Evolutionary conservation across 2,113 vertebrate species (phyloP).

Genomic region (Butorides virescens): DNA sequence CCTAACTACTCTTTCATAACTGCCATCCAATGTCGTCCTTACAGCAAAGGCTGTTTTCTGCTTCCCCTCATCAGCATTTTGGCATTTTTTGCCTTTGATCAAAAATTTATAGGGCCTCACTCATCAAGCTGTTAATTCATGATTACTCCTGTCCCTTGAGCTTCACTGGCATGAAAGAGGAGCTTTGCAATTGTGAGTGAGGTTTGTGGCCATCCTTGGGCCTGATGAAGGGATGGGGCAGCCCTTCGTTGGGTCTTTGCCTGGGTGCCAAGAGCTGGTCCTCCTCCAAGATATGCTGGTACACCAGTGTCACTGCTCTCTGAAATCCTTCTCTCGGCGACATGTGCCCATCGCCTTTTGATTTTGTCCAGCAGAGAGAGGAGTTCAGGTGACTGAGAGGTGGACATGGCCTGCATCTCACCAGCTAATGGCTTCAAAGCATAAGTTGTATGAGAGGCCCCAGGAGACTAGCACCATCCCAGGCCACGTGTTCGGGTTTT

Average conservation of each 20-base stretch:
- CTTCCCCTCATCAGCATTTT: not conserved
- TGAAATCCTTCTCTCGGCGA: not conserved
- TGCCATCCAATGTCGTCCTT: not conserved
- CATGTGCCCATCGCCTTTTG: not conserved
- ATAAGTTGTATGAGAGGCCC: not conserved
- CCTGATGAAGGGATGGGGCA: not conserved
- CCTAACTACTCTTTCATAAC: not conserved
- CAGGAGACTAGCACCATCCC: not conserved
- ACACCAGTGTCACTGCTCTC: not conserved
- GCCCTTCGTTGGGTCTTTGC: not conserved
- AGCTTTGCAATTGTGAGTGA: not conserved
- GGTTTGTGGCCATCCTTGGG: not conserved
- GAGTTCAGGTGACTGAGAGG: not conserved
- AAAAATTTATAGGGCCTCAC: not conserved
- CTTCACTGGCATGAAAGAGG: not conserved
- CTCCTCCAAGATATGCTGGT: not conserved
- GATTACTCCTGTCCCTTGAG: not conserved
- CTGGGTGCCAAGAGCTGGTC: not conserved
- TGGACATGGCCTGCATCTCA: not conserved
- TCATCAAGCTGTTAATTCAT: not conserved
- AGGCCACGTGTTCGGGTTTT: not conserved
- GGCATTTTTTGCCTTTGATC: not conserved
- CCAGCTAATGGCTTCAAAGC: not conserved
- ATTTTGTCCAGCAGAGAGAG: not conserved
- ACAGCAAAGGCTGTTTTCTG: not conserved